These are phyloP conservation scores for Oscheius onirici DNA, from an alignment of 2,888 invertebrate genomes.

Conservation along the genomic window DNA sequence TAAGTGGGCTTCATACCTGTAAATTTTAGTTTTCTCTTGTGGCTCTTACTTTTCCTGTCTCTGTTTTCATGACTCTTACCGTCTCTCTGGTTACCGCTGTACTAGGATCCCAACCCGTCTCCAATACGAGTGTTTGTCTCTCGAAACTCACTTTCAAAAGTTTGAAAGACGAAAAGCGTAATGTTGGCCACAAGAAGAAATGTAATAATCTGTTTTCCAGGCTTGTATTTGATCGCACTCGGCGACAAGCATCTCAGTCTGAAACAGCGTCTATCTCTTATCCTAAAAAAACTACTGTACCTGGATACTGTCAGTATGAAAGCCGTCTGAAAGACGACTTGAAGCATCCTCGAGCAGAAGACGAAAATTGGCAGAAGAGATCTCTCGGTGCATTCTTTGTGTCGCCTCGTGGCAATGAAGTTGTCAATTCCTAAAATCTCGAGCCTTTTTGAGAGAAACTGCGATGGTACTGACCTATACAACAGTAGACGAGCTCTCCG, in stretches of 20 bases:
- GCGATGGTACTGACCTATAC: constrained; percentile 34
- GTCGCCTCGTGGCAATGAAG: constrained; percentile 42
- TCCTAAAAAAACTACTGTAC: constrained; percentile 28
- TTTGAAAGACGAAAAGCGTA: constrained; percentile 60
- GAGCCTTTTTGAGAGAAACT: not conserved
- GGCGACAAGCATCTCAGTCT: constrained; percentile 49
- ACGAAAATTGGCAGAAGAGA: constrained; percentile 55
- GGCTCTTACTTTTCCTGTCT: not conserved
- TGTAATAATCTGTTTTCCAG: constrained; percentile 70
- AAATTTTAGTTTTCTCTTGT: not conserved
- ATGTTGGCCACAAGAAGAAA: constrained; percentile 69
- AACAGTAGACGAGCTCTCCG: constrained; percentile 66
- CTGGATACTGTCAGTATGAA: constrained; percentile 64
- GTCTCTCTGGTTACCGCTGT: too few relatives aligned
- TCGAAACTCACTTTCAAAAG: constrained; percentile 44
- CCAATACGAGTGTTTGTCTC: too few relatives aligned
- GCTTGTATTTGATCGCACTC: constrained; percentile 50
- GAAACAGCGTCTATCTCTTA: constrained; percentile 12
- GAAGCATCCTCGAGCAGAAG: constrained; percentile 61
- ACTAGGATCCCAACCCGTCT: too few relatives aligned
- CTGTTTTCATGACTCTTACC: not conserved
- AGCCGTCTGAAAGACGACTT: constrained; percentile 68
- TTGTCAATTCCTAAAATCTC: constrained; percentile 45
- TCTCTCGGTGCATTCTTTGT: constrained; percentile 25
- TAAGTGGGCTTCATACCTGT: constrained; percentile 65